Evolutionary conservation across 1,140 invertebrate species (phyloP).

Genomic region (Armadillidium nasatum): DNA sequence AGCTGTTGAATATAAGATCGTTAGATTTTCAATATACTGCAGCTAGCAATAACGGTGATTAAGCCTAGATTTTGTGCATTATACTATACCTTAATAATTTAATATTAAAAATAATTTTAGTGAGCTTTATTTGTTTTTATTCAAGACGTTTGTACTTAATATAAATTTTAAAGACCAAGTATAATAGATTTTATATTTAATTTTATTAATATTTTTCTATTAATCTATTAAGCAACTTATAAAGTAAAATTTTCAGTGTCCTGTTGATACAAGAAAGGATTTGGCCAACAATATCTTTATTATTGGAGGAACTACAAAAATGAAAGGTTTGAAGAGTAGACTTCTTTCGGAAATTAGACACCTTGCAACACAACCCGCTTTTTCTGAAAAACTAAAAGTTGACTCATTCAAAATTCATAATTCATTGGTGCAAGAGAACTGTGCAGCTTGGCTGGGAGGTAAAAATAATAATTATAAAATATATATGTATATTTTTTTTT

Average conservation of each 20-base stretch:
- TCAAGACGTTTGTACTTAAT: too few relatives aligned
- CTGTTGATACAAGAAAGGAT: conserved; percentile 65
- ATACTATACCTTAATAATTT: too few relatives aligned
- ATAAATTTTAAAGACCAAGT: too few relatives aligned
- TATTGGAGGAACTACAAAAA: conserved; percentile 75
- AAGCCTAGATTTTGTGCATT: too few relatives aligned
- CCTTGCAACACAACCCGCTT: conserved; percentile 60
- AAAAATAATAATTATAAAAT: too few relatives aligned
- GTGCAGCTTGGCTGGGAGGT: conserved; percentile 77
- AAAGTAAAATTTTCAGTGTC: conserved; percentile 57
- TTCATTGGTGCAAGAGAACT: conserved; percentile 75
- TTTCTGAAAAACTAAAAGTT: conserved; percentile 61
- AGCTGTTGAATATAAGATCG: too few relatives aligned
- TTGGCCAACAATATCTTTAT: conserved; percentile 77
- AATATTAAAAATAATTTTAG: too few relatives aligned
- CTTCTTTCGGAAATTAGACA: conserved; percentile 67
- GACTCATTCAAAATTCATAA: conserved; percentile 71
- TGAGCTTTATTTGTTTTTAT: too few relatives aligned
- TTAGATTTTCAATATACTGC: too few relatives aligned
- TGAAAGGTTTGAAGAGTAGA: conserved; percentile 70
- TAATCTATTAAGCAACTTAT: not conserved
- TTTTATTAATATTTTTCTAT: not conserved
- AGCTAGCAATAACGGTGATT: too few relatives aligned
- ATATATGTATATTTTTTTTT: too few relatives aligned
- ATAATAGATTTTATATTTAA: not conserved